Percentiles rank a stretch among this genome's conserved stretches.
Evolutionary conservation across 2,888 invertebrate genomes (phyloP).

Genomic region (Lycaena phlaeas): DNA sequence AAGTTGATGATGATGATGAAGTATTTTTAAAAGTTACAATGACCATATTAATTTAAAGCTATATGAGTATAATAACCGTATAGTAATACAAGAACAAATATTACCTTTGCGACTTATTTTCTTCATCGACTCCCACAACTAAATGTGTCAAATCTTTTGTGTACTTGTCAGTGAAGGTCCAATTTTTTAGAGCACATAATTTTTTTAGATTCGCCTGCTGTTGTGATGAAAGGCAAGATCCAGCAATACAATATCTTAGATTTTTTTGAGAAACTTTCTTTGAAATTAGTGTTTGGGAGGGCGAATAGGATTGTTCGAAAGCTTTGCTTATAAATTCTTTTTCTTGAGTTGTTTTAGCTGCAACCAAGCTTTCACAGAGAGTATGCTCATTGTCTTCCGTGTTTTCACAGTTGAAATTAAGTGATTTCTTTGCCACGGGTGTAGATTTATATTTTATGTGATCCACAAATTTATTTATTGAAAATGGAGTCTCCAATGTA

Average conservation of each 20-base stretch:
- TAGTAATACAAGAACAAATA: background rate
- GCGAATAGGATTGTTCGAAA: slow-evolving; percentile 39
- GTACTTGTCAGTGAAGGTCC: slow-evolving; percentile 48
- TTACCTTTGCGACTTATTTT: slow-evolving; percentile 54
- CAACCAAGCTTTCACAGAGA: slow-evolving; percentile 33
- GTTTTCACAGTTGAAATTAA: slow-evolving; percentile 39
- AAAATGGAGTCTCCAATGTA: slow-evolving; percentile 43
- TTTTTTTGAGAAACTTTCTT: slow-evolving; percentile 20
- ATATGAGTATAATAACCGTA: too few species aligned
- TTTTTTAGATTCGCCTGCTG: slow-evolving; percentile 36
- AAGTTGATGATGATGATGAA: too few species aligned
- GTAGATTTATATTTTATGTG: slow-evolving; percentile 55
- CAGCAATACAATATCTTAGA: slow-evolving; percentile 37
- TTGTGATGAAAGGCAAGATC: slow-evolving; percentile 37
- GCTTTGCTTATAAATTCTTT: slow-evolving; percentile 51
- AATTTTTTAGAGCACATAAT: slow-evolving; percentile 35
- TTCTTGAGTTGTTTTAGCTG: slow-evolving; percentile 51
- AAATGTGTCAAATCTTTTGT: slow-evolving; percentile 51
- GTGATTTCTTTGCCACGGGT: slow-evolving; percentile 51
- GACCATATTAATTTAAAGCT: too few species aligned
- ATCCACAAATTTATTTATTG: slow-evolving; percentile 47
- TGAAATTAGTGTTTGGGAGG: slow-evolving; percentile 21
- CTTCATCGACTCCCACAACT: slow-evolving; percentile 54
- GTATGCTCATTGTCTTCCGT: slow-evolving; percentile 40
- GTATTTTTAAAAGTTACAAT: too few species aligned